Conservation (phyloP, 2,797 vertebrate species). For the Coccyzus lansbergi region DNA sequence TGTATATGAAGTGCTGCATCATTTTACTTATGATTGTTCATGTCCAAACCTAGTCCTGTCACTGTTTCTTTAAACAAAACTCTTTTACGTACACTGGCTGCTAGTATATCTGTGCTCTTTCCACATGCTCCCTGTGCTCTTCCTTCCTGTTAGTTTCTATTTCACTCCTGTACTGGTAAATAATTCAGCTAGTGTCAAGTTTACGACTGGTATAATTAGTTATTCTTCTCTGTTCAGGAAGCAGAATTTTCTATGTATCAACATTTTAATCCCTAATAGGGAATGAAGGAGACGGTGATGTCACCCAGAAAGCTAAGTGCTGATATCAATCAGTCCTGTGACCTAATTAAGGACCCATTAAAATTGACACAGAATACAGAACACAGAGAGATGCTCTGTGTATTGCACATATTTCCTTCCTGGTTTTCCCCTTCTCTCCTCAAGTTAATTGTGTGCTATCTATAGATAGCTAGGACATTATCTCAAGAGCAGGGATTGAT, state of each 20-base stretch:
- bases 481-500: neutral
- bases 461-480: neutral
- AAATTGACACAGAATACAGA: constrained; percentile 20
- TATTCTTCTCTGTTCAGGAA: constrained; percentile 9
- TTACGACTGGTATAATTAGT: neutral
- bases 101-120: neutral
- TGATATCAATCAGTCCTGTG: neutral
- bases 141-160: neutral
- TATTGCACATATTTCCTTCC: neutral
- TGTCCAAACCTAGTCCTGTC: neutral
- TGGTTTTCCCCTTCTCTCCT: neutral
- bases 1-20: neutral
- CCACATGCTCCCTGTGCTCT: neutral
- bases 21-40: neutral
- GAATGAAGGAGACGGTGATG: neutral
- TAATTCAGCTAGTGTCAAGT: neutral
- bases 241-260: neutral
- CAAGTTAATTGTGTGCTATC: constrained; percentile 8
- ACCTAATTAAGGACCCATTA: constrained; percentile 50
- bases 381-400: neutral
- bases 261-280: neutral
- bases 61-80: neutral
- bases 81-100: neutral
- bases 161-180: neutral
- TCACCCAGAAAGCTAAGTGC: constrained; percentile 28